Evolutionary conservation across 1,140 invertebrate species (phyloP).

Genomic region (Bombus haemorrhoidalis): DNA sequence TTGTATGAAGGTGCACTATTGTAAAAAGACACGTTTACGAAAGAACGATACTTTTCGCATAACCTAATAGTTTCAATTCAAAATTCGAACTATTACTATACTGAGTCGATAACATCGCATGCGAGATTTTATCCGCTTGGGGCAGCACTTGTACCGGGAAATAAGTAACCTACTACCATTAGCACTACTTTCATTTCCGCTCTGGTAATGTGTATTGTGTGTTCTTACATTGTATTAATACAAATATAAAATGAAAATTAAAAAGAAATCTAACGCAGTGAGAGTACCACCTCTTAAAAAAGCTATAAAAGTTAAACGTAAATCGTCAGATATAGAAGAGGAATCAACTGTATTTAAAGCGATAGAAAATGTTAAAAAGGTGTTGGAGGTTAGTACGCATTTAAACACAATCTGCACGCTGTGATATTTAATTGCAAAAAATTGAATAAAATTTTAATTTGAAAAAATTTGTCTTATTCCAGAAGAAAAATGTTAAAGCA

Average conservation of each 20-base stretch:
- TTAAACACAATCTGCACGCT: conserved; percentile 41
- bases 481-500: conserved; percentile 12
- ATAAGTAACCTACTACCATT: no score
- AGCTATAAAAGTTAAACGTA: conserved; percentile 33
- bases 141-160: no score
- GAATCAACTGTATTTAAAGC: conserved; percentile 69
- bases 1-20: no score
- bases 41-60: no score
- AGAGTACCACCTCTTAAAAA: conserved; percentile 25
- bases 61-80: no score
- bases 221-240: background rate
- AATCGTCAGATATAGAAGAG: conserved; percentile 26
- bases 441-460: background rate
- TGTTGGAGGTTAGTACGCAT: conserved; percentile 66
- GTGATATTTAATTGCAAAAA: background rate
- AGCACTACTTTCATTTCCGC: no score
- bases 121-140: no score
- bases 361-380: conserved; percentile 67
- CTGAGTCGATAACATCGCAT: no score
- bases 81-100: no score
- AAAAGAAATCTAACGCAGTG: conserved; percentile 17
- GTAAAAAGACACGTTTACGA: no score
- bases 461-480: background rate
- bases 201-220: no score
- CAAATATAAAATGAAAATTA: conserved; percentile 34